These are phyloP conservation scores for Horisme vitalbata DNA, from an alignment of 2,888 invertebrate genomes.

Conservation along the genomic window DNA sequence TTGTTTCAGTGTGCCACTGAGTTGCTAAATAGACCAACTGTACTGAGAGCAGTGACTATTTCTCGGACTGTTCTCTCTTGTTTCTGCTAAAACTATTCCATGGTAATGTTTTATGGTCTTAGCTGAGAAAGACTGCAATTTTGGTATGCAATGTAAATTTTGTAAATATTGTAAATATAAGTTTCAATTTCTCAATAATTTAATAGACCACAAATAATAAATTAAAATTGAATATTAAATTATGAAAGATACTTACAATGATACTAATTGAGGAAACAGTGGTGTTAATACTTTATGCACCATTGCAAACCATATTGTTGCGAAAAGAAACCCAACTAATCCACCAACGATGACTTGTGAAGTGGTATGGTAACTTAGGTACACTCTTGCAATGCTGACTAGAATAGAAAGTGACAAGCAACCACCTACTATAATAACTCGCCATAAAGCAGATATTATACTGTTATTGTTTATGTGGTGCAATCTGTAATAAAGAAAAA, in stretches of 20 bases:
- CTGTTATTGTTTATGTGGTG: conserved; percentile 92
- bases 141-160: no score
- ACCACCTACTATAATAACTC: conserved; percentile 84
- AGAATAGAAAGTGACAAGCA: conserved; percentile 83
- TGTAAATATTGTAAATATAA: no score
- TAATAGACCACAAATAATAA: background rate
- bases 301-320: conserved; percentile 90
- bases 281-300: conserved; percentile 92
- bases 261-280: conserved; percentile 91
- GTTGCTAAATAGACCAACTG: no score
- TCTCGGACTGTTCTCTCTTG: no score
- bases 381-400: conserved; percentile 89
- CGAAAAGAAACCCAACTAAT: conserved; percentile 88
- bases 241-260: conserved; percentile 87
- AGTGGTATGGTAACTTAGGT: conserved; percentile 93
- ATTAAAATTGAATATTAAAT: no score
- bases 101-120: no score
- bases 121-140: no score
- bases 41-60: no score
- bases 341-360: conserved; percentile 92
- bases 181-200: no score
- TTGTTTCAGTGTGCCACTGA: no score
- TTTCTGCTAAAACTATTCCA: no score
- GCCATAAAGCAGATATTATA: conserved; percentile 89
- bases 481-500: conserved; percentile 88